Evolutionary conservation across 2,113 vertebrate species (phyloP).

Genomic region (Emydocephalus ijimae): DNA sequence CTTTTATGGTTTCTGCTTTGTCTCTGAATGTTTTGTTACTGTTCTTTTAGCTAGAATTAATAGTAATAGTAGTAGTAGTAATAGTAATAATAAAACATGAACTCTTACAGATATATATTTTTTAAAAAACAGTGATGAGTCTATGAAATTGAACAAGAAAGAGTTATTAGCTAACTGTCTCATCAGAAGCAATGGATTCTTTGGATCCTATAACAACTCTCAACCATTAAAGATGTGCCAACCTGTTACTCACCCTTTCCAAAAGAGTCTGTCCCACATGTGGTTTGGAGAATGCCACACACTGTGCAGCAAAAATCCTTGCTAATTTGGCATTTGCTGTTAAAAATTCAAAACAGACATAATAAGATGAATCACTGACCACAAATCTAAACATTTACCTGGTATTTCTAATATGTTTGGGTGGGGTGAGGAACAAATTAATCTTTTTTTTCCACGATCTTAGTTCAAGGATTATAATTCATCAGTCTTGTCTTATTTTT

Average conservation of each 20-base stretch:
- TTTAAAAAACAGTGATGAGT: not conserved
- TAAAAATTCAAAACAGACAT: slow-evolving; percentile 5
- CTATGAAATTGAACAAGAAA: not conserved
- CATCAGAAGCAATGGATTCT: not conserved
- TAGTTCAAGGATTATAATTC: not conserved
- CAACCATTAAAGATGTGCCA: slow-evolving; percentile 7
- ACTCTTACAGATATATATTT: not conserved
- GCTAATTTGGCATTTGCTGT: slow-evolving; percentile 14
- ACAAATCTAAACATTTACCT: not conserved
- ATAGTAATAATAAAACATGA: not conserved
- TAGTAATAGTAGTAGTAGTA: not conserved
- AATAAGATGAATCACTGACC: not conserved
- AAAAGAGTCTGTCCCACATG: slow-evolving; percentile 7
- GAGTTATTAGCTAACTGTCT: not conserved
- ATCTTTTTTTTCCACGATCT: not conserved
- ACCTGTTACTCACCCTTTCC: slow-evolving; percentile 22
- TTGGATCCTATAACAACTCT: slow-evolving; percentile 10
- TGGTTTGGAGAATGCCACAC: slow-evolving; percentile 21
- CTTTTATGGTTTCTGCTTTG: not conserved
- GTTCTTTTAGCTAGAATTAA: not conserved
- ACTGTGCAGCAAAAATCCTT: slow-evolving; percentile 9
- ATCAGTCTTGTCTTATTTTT: not conserved
- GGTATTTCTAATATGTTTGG: not conserved
- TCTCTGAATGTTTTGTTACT: not conserved
- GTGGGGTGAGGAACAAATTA: not conserved